Evolutionary conservation across 2,797 vertebrate genomes (phyloP), one percentile per base, ranked within the genome.

Genomic region (Xenopus petersii): DNA sequence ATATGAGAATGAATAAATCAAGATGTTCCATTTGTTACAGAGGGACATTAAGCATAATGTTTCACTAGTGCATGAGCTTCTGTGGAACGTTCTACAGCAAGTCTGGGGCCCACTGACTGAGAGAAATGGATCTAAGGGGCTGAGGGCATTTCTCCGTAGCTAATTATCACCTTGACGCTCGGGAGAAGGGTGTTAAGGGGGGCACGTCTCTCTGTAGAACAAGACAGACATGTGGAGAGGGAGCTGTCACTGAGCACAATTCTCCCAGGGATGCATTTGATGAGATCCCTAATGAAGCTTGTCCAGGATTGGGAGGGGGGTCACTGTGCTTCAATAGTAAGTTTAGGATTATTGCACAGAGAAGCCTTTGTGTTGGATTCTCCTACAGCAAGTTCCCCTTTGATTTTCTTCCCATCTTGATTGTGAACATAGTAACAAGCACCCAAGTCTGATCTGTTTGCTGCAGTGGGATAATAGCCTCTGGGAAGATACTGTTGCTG

Each of bases 271-370:
- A 69, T 73, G 13, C 47, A 71, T 78, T 69, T 78, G 75, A 79
- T 79, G 66, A 65, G 75, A 77, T 69, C 76, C 62, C 71, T 79
- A 74, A 79, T 79, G 71, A 70, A 74, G 76, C 76, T 61, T 60
- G 71, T 64, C 61, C 71, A 61, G 76, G 66, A 66, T 26, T 46
- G 13, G 51, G 54, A 36, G 65, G 71, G 71, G 75, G 71, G 75
- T 78, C 75, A 67, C 70, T 33, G 55, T 65, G 51, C 65, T 64
- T 73, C 73, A 2, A 49, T 11, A 13, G 10, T 11, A 49, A 49
- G 10, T 49, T 49, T 49, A 49, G 48, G 48, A 11, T 11, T 49
- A 11, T 11, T 49, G 2, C 10, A 2, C 2, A 49, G 10, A 49
- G 13, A 13, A 49, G 36, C 30, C 71, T 79, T 74, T 79, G 76